Evolutionary conservation across 2,797 vertebrate genomes (phyloP).

Genomic region (Lagocephalus sceleratus): DNA sequence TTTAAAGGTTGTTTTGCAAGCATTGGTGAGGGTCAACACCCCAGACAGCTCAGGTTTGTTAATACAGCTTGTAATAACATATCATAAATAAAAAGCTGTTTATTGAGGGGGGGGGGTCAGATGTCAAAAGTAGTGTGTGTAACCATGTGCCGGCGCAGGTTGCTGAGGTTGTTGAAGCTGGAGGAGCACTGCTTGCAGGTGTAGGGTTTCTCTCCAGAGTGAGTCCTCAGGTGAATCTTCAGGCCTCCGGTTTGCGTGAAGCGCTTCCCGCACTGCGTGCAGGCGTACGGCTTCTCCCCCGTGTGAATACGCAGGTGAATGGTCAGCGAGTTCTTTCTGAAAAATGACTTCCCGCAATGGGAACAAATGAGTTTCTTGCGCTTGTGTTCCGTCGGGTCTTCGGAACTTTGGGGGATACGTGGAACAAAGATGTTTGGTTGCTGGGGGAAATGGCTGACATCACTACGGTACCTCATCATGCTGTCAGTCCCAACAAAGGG

Average conservation of each 20-base stretch:
- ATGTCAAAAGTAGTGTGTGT: conserved; percentile 46
- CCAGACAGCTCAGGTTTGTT: no score
- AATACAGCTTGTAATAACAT: no score
- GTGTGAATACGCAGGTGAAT: conserved; percentile 77
- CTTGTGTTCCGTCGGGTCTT: conserved; percentile 60
- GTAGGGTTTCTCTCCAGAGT: conserved; percentile 75
- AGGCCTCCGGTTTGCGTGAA: conserved; percentile 75
- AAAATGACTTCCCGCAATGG: conserved; percentile 64
- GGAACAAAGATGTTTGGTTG: conserved; percentile 35
- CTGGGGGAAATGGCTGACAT: conserved; percentile 45
- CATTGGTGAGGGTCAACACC: no score
- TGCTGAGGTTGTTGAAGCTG: conserved; percentile 75
- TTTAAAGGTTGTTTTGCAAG: no score
- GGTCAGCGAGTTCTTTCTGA: conserved; percentile 65
- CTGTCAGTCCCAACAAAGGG: conserved; percentile 11
- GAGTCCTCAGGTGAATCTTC: conserved; percentile 73
- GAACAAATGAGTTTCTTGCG: conserved; percentile 58
- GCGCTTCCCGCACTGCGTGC: conserved; percentile 67
- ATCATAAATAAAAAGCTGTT: no score
- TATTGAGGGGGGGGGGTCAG: no score
- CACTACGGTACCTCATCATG: conserved; percentile 39
- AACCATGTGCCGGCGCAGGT: conserved; percentile 72
- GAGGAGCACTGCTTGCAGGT: conserved; percentile 60
- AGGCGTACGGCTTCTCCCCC: conserved; percentile 70
- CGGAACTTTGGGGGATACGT: conserved; percentile 43